Evolutionary conservation across 2,888 invertebrate species (phyloP).

Genomic region (Pristionchus entomophagus): DNA sequence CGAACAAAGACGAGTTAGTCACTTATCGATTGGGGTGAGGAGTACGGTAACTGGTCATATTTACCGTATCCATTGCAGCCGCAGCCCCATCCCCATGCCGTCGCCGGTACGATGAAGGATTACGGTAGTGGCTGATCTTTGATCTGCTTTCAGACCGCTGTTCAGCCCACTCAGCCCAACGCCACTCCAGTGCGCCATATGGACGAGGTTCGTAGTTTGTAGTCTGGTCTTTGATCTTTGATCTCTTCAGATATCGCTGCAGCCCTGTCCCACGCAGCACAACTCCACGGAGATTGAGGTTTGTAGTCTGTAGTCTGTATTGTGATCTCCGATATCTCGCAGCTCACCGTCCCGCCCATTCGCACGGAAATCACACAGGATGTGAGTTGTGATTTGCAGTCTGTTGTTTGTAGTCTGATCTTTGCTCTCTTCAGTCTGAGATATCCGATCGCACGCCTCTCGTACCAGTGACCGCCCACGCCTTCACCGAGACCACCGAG

Average conservation of each 20-base stretch:
- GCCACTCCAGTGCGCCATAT: neutral
- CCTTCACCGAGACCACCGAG: neutral
- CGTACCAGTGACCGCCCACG: neutral
- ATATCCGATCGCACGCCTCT: neutral
- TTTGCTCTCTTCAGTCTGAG: conserved; percentile 20
- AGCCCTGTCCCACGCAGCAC: neutral
- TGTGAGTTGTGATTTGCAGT: neutral
- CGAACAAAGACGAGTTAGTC: conserved; percentile 7
- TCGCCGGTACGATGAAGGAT: conserved; percentile 15
- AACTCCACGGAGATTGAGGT: neutral
- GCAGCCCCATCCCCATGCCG: neutral
- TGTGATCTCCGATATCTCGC: neutral
- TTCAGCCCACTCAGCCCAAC: neutral
- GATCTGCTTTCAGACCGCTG: conserved; percentile 5
- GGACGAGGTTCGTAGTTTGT: neutral
- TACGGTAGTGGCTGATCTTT: conserved; percentile 14
- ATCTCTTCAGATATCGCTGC: neutral
- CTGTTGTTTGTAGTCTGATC: neutral
- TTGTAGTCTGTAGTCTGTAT: neutral
- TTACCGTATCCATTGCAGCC: neutral
- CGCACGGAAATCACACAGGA: neutral
- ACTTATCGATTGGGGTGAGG: neutral
- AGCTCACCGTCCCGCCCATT: neutral
- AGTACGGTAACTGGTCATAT: neutral
- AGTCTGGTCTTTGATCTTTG: conserved; percentile 20